phyloP scores from a whole-genome alignment of 1,140 invertebrate species.

The Berghia stephanieae region DNA sequence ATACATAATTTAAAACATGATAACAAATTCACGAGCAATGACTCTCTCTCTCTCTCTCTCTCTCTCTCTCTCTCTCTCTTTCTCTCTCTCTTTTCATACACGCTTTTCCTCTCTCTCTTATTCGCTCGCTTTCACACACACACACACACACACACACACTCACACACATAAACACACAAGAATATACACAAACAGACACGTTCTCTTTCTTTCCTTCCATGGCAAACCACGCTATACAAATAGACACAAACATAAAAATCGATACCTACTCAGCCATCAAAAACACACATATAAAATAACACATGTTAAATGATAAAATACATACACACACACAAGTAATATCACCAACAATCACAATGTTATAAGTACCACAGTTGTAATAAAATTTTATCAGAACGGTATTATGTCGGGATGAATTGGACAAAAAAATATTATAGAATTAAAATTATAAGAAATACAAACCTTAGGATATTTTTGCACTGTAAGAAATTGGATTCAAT shows the following conservation, averaged over 20 bases:
- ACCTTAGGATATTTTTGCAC: not conserved
- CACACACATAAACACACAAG: not conserved
- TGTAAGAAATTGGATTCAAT: too few relatives aligned
- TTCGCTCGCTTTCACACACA: not conserved
- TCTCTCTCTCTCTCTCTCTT: not conserved
- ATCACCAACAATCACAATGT: not conserved
- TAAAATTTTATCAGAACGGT: not conserved
- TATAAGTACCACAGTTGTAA: not conserved
- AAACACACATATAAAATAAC: too few relatives aligned
- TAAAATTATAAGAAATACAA: not conserved
- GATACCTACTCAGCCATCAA: conserved; percentile 12
- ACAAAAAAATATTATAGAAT: not conserved
- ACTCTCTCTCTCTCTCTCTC: not conserved
- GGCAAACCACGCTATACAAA: not conserved
- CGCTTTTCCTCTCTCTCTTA: not conserved
- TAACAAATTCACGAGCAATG: too few relatives aligned
- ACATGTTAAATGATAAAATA: too few relatives aligned
- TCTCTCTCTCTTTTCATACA: not conserved
- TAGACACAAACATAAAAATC: not conserved
- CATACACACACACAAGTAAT: conserved; percentile 22
- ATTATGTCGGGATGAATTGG: not conserved
- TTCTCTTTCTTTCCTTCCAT: not conserved
- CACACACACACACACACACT: too few relatives aligned
- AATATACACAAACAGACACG: not conserved
- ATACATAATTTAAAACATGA: too few relatives aligned